Base-by-base conservation (phyloP, 2,797 vertebrate genomes). In the Gobionotothen gibberifrons region DNA sequence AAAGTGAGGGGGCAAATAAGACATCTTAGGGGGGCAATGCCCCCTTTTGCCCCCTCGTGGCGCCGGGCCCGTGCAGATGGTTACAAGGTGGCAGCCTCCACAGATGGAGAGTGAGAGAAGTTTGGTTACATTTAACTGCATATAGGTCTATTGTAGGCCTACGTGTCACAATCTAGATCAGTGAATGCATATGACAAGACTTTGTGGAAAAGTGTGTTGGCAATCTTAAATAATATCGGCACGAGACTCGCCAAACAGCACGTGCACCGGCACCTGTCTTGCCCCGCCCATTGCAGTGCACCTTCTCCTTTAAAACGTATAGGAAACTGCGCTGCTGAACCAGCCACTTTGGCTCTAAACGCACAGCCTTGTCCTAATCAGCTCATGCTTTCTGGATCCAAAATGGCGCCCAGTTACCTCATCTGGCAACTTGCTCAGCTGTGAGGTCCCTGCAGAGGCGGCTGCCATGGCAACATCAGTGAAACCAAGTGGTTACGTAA, bases 401-500 rank as follows among this genome's bases (percentile, higher is more conserved):
- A 81, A 78, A 91, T 93, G 86, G 82, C 72, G 19, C 16, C 69
- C 21, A 43, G 74, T 87, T 85, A 83, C 85, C 53, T 69, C 16
- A 39, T 64, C 22, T 59, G 12, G 43, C 55, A 26, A 21, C 42
- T 63, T 21, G 43, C 61, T 62, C 69, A 17, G 60, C 64, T 52
- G 65, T 48, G 42, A 64, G 56, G 56, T 74, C 66, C 79, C 83
- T 87, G 90, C 84, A 85, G 87, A 90, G 69, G 82, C 83, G 52
- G 90, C 92, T 90, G 76, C 88, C 87, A 55, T 72, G 74, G 84
- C 69, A 93, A 93, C 90, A 39, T 52, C 72, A 56, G 69, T 56
- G 49, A 71, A 48, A 22, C n/a, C 26, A 47, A 46, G 56, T 13
- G 83, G 75, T 94, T 89, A 93, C 87, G 89, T 92, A 90, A 94